phyloP scores from a whole-genome alignment of 2,888 invertebrate genomes.

The Diaperis boleti region DNA sequence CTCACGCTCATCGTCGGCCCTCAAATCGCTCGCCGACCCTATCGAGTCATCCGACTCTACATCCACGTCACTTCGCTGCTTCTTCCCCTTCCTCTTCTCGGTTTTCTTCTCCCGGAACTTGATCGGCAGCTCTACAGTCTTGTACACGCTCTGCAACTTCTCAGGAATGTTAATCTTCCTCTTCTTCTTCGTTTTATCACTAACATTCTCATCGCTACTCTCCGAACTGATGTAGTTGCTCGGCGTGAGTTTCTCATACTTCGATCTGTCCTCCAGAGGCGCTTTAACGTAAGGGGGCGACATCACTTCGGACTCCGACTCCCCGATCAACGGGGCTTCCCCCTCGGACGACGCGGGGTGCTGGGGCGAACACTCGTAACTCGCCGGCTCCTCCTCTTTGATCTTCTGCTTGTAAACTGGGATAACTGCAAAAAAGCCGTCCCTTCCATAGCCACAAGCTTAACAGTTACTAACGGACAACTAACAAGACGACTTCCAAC shows the following conservation, averaged over 20 bases:
- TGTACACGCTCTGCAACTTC: constrained; percentile 69
- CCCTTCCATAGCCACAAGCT: no score
- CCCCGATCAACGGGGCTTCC: constrained; percentile 64
- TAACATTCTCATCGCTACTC: constrained; percentile 67
- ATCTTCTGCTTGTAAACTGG: constrained; percentile 52
- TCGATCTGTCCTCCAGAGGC: constrained; percentile 80
- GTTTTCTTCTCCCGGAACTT: constrained; percentile 66
- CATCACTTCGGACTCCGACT: constrained; percentile 55
- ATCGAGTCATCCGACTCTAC: constrained; percentile 76
- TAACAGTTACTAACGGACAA: neutral
- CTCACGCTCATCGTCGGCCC: constrained; percentile 68
- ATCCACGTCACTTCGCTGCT: constrained; percentile 14
- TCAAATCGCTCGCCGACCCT: constrained; percentile 79
- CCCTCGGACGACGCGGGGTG: constrained; percentile 60
- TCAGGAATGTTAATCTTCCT: constrained; percentile 68
- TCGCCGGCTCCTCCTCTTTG: constrained; percentile 52
- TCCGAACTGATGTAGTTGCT: constrained; percentile 69
- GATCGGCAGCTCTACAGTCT: constrained; percentile 66
- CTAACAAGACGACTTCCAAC: constrained; percentile 12
- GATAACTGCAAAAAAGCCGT: constrained; percentile 50
- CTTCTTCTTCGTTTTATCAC: constrained; percentile 61
- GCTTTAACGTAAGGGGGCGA: constrained; percentile 72
- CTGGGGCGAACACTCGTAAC: constrained; percentile 60
- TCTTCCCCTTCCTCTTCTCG: constrained; percentile 58
- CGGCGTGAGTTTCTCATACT: constrained; percentile 80